These are phyloP conservation scores for Pseudomyrmex gracilis DNA, from an alignment of 1,140 invertebrate genomes.

Conservation along the genomic window DNA sequence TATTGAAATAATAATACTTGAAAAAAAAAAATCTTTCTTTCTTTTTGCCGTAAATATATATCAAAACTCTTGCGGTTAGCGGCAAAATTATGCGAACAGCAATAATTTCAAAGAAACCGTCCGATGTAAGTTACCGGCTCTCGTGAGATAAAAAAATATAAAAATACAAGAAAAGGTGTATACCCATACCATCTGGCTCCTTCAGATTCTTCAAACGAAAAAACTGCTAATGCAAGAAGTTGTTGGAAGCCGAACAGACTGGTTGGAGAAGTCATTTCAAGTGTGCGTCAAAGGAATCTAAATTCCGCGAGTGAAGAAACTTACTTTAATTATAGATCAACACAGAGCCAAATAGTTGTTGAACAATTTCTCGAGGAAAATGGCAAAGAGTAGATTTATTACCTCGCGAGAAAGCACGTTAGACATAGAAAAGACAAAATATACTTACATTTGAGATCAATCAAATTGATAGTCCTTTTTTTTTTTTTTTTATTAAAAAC, in stretches of 20 bases:
- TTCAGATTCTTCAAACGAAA: background rate
- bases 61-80: background rate
- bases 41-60: background rate
- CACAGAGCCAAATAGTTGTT: background rate
- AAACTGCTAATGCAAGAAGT: background rate
- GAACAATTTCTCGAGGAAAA: background rate
- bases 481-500: no score
- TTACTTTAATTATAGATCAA: constrained; percentile 2
- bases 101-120: background rate
- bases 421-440: no score
- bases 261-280: constrained; percentile 8
- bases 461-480: no score
- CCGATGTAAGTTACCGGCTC: background rate
- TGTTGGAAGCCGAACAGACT: background rate
- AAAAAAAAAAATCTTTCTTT: background rate
- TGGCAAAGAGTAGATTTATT: background rate
- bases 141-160: background rate
- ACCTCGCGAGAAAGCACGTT: background rate
- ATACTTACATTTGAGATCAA: no score
- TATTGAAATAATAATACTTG: constrained; percentile 36
- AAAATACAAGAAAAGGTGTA: background rate
- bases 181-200: background rate
- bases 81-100: background rate
- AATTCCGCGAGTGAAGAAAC: constrained; percentile 3
- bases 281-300: background rate